Base-by-base conservation (phyloP, 2,113 vertebrate genomes). In the Xiphophorus couchianus region DNA sequence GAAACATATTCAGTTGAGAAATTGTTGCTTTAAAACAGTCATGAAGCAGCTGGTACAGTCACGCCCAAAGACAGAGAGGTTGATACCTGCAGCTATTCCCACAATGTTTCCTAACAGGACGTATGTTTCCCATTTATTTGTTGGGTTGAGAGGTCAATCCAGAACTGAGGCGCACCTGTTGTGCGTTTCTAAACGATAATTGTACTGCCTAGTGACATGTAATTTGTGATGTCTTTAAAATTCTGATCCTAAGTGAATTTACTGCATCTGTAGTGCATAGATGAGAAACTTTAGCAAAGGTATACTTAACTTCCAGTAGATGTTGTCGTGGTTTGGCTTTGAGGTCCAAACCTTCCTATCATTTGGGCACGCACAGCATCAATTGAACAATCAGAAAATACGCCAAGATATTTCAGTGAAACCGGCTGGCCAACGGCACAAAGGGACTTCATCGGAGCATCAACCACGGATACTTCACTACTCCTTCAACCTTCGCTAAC, bases 71-170 rank as follows among this genome's bases (percentile, higher is more conserved):
- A 25, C 51, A 11, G 7, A 58, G 51, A 58, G 51, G 22, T 2
- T 10, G 12, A 3, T 31, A 28, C 39, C 15, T 69, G 11, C 10
- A 35, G 15, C 29, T 28, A 4, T 14, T 80, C 62, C 68, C 64
- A 35, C 6, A 39, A 35, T 39, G 35, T 71, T 61, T 37, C 63
- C 17, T 2, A 58, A 75, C 27, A 83, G 60, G 65, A 64, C 51
- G 73, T 10, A n/a, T 81, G 33, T 54, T 77, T 80, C 48, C 25
- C 37, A 68, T 77, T 70, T 66, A 7, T 65, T 73, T 71, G 25
- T 51, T 64, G 15, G 67, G 28, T 63, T 68, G 1, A 69, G 73
- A 72, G 31, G 25, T 82, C 29, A 71, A 77, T 61, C 37, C 25
- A 60, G 63, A 71, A 13, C 62, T 42, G 35, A 27, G n/a, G 28